phyloP scores from a whole-genome alignment of 2,113 vertebrate species.

The Dicaeum eximium region DNA sequence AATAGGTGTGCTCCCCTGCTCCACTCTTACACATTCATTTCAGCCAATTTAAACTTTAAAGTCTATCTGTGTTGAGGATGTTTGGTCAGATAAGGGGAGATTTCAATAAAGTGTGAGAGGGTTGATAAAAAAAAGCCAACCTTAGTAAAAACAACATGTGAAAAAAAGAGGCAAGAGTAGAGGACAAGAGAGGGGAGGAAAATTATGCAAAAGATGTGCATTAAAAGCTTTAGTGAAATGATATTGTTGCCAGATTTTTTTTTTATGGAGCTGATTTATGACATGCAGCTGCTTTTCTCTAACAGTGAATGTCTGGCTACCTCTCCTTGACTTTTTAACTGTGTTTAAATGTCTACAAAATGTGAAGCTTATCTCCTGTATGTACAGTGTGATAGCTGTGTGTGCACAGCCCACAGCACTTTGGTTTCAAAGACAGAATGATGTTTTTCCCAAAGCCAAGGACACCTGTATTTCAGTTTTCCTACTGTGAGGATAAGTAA shows the following conservation, averaged over 20 bases:
- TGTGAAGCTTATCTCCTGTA: not conserved
- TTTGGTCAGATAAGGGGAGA: not conserved
- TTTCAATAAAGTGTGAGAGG: not conserved
- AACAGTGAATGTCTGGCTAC: not conserved
- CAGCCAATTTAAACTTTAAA: not conserved
- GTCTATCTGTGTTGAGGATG: not conserved
- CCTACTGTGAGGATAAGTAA: not conserved
- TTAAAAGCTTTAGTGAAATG: not conserved
- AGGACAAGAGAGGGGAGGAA: not conserved
- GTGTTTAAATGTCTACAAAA: not conserved
- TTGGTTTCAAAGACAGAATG: not conserved
- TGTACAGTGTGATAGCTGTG: not conserved
- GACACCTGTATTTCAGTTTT: not conserved
- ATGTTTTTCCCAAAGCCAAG: not conserved
- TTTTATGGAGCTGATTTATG: conserved; percentile 5
- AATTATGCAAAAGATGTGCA: not conserved
- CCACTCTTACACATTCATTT: not conserved
- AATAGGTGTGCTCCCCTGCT: not conserved
- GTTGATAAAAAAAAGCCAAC: not conserved
- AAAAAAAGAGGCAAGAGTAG: not conserved
- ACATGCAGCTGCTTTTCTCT: conserved; percentile 20
- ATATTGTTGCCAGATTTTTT: not conserved
- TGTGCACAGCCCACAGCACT: not conserved
- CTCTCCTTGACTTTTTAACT: conserved; percentile 4
- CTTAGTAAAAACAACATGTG: not conserved